phyloP scores from a whole-genome alignment of 2,888 invertebrate genomes.

The Agonopterix alstromeriana region DNA sequence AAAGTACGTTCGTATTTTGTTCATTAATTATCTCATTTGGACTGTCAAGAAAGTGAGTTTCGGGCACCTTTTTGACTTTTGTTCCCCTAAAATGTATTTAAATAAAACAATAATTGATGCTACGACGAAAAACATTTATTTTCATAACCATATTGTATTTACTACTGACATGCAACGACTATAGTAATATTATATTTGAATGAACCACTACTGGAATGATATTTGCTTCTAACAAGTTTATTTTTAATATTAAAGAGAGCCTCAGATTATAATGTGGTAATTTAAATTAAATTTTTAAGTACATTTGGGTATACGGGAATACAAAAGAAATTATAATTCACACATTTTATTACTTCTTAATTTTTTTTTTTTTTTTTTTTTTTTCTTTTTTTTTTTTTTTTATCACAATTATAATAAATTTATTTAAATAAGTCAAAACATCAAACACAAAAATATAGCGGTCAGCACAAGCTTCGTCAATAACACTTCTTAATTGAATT shows the following conservation, averaged over 20 bases:
- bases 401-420: no score
- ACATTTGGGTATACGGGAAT: slow-evolving; percentile 26
- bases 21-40: no score
- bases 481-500: slow-evolving; percentile 20
- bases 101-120: slow-evolving; percentile 34
- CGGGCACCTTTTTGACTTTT: not conserved
- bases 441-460: no score
- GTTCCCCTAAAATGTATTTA: not conserved
- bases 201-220: slow-evolving; percentile 33
- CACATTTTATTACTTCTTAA: slow-evolving; percentile 27
- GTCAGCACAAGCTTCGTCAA: no score
- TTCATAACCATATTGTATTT: slow-evolving; percentile 34
- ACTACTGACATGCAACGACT: slow-evolving; percentile 26
- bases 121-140: slow-evolving; percentile 35
- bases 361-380: no score
- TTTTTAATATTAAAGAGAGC: slow-evolving; percentile 32
- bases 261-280: slow-evolving; percentile 25
- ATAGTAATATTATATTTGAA: slow-evolving; percentile 10
- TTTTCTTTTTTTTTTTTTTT: no score
- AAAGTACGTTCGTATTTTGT: no score
- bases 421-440: no score
- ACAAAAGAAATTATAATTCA: slow-evolving; percentile 18
- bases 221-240: slow-evolving; percentile 11
- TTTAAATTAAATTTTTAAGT: slow-evolving; percentile 42
- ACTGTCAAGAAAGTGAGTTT: no score